Conservation (phyloP, 2,113 vertebrate species). For the Malurus elegans region DNA sequence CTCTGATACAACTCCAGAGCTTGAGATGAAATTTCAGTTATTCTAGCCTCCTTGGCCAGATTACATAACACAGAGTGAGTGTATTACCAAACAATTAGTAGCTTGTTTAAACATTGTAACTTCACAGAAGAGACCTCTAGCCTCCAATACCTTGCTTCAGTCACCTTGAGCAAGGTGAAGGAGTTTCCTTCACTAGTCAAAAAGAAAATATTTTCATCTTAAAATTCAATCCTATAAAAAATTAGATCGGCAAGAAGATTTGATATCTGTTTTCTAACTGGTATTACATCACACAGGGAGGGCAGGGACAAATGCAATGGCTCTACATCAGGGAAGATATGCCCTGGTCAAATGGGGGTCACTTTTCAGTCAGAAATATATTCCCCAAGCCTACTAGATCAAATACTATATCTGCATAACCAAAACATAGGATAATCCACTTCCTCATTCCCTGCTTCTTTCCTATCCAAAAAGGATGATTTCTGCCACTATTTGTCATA, state of each 20-base stretch:
- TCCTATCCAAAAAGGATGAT: neutral
- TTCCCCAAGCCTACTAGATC: neutral
- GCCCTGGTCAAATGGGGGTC: neutral
- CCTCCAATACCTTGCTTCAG: neutral
- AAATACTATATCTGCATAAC: neutral
- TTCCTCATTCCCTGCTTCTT: neutral
- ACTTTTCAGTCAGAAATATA: neutral
- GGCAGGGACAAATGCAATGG: neutral
- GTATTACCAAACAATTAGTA: neutral
- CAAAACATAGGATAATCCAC: accelerated
- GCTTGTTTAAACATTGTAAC: neutral
- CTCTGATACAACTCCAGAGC: neutral
- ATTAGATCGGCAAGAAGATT: neutral
- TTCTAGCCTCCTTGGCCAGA: neutral
- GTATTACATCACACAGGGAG: neutral
- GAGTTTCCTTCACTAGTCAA: neutral
- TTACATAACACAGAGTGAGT: neutral
- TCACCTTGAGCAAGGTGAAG: neutral
- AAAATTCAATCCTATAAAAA: neutral
- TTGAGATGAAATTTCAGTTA: neutral
- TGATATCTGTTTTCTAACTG: neutral
- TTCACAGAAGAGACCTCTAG: neutral
- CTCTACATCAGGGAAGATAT: neutral
- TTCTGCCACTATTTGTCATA: neutral
- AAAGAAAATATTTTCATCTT: neutral